A percentile compares a stretch with the other conserved stretches of the same genome.
Conservation (phyloP, 2,888 invertebrate species). For the Epinotia bilunana region DNA sequence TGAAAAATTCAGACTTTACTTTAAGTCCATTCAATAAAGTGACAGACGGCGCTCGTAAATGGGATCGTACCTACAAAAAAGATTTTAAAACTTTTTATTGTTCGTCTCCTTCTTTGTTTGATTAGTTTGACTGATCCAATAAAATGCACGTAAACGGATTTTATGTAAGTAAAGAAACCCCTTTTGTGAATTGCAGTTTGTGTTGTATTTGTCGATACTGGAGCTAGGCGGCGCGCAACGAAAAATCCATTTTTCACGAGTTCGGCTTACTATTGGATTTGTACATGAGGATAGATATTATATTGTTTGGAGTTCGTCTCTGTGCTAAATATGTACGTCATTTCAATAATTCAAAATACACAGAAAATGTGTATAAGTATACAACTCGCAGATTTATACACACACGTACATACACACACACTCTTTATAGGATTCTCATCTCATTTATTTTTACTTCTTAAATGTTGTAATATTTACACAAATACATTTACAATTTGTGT, state of each 20-base stretch:
- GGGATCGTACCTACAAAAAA: constrained; percentile 38
- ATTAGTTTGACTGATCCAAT: constrained; percentile 31
- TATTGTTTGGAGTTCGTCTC: constrained; percentile 18
- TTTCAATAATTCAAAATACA: not conserved
- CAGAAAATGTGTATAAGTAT: too few species aligned
- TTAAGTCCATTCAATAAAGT: constrained; percentile 45
- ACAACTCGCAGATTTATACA: too few species aligned
- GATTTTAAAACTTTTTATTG: constrained; percentile 35
- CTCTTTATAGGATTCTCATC: too few species aligned
- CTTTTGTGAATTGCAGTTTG: constrained; percentile 8
- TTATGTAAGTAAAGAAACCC: constrained; percentile 9
- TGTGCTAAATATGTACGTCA: not conserved
- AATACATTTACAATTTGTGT: too few species aligned
- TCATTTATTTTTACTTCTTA: too few species aligned
- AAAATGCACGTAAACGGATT: constrained; percentile 25
- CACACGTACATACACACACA: too few species aligned
- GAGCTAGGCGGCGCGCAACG: constrained; percentile 18
- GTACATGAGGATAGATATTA: constrained; percentile 29
- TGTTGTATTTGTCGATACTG: constrained; percentile 22
- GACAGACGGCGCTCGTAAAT: constrained; percentile 43
- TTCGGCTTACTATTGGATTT: constrained; percentile 35
- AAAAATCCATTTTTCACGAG: constrained; percentile 29
- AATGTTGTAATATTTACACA: too few species aligned
- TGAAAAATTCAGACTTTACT: constrained; percentile 22
- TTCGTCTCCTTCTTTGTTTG: constrained; percentile 26